These are phyloP conservation scores for Antennarius striatus DNA, from an alignment of 2,113 vertebrate species.

Conservation along the genomic window DNA sequence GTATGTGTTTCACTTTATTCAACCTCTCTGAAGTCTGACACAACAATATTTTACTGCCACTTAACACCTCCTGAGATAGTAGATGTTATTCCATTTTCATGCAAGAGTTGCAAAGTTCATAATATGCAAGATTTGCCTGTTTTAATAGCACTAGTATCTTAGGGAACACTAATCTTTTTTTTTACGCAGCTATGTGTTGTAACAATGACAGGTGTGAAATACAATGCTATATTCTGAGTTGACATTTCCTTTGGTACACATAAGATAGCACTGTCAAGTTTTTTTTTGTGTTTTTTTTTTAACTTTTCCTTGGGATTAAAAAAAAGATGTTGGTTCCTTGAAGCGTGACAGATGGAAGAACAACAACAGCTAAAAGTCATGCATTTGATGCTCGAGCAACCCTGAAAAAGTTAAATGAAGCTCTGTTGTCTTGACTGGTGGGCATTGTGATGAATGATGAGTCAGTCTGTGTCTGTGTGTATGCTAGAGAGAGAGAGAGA, in stretches of 20 bases:
- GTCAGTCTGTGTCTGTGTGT: slow-evolving; percentile 22
- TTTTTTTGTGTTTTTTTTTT: slow-evolving; percentile 6
- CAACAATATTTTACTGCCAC: slow-evolving; percentile 28
- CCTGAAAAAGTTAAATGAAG: slow-evolving; percentile 67
- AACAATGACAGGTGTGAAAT: slow-evolving; percentile 50
- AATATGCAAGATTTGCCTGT: slow-evolving; percentile 46
- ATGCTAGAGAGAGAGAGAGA: neutral
- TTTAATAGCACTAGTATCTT: slow-evolving; percentile 32
- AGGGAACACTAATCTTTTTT: slow-evolving; percentile 37
- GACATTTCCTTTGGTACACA: slow-evolving; percentile 55
- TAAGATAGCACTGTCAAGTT: slow-evolving; percentile 47
- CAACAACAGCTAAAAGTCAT: slow-evolving; percentile 67
- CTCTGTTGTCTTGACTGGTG: slow-evolving; percentile 61
- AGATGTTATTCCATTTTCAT: slow-evolving; percentile 29
- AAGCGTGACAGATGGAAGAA: slow-evolving; percentile 68
- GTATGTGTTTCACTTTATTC: slow-evolving; percentile 14
- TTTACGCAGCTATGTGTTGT: slow-evolving; percentile 37
- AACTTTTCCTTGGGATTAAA: slow-evolving; percentile 52
- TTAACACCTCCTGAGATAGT: slow-evolving; percentile 40
- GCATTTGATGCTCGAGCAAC: slow-evolving; percentile 70
- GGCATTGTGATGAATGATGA: slow-evolving; percentile 67
- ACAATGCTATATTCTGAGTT: slow-evolving; percentile 46
- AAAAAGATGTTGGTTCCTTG: slow-evolving; percentile 58
- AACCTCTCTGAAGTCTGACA: slow-evolving; percentile 32
- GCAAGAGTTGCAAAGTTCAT: slow-evolving; percentile 33